Conservation (phyloP, 2,113 vertebrate genomes). For the Labrus mixtus region DNA sequence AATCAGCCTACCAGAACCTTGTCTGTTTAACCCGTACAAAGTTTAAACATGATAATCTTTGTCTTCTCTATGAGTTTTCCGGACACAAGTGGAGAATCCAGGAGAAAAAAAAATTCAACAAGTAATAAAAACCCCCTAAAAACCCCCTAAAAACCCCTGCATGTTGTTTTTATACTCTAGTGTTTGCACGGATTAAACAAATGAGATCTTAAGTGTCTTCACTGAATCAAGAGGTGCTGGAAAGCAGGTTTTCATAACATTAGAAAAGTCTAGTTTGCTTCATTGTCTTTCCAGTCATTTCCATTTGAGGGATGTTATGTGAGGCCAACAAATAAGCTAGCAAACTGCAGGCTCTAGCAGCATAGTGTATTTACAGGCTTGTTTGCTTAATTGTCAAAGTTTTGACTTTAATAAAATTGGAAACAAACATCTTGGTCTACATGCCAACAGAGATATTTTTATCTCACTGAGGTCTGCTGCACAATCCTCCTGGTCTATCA, state of each 20-base stretch:
- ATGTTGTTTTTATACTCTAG: not conserved
- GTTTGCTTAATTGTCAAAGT: too few relatives aligned
- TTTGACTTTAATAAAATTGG: too few relatives aligned
- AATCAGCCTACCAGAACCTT: too few relatives aligned
- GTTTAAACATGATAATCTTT: not conserved
- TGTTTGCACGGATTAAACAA: not conserved
- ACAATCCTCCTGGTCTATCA: slow-evolving; percentile 35
- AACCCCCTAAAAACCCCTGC: not conserved
- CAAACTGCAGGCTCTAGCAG: not conserved
- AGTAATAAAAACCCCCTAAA: not conserved
- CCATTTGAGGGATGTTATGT: not conserved
- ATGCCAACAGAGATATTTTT: slow-evolving; percentile 1
- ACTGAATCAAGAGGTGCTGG: not conserved
- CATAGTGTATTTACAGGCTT: not conserved
- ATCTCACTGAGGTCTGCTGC: slow-evolving; percentile 18
- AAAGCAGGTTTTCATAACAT: not conserved
- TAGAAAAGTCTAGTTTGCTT: not conserved
- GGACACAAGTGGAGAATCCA: not conserved
- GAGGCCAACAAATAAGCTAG: not conserved
- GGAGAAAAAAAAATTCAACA: slow-evolving; percentile 1
- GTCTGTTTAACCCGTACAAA: not conserved
- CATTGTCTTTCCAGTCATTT: not conserved
- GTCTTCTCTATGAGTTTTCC: not conserved
- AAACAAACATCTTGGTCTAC: too few relatives aligned
- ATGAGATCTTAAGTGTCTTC: not conserved